These are phyloP conservation scores for Ridgeia piscesae DNA, from an alignment of 1,140 invertebrate genomes.

Conservation along the genomic window DNA sequence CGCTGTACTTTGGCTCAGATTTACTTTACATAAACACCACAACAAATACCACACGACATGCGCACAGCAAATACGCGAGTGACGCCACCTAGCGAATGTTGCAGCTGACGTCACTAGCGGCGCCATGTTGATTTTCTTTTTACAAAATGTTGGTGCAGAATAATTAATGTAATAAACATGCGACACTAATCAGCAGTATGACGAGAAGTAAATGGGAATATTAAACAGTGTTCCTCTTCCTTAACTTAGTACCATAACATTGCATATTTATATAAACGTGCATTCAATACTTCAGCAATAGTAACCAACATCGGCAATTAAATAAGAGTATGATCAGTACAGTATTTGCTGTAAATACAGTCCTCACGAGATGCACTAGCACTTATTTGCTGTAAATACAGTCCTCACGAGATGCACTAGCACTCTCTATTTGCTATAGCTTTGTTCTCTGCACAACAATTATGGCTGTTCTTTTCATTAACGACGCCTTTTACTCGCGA, in stretches of 20 bases:
- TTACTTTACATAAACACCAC: background rate
- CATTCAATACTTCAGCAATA: background rate
- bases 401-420: background rate
- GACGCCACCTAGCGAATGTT: background rate
- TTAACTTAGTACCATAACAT: background rate
- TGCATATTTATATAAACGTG: background rate
- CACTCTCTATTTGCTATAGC: background rate
- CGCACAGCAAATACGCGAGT: background rate
- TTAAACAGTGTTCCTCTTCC: background rate
- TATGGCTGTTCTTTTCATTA: background rate
- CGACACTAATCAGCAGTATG: background rate
- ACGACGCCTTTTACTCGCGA: background rate
- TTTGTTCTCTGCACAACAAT: background rate
- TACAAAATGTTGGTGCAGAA: background rate
- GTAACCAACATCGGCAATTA: background rate
- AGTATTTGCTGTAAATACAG: background rate
- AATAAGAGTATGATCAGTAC: background rate
- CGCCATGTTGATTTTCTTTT: background rate
- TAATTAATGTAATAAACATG: background rate
- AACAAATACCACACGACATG: background rate
- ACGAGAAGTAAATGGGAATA: background rate
- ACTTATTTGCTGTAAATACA: too few relatives aligned
- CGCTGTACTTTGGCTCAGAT: background rate
- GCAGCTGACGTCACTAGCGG: background rate
- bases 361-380: too few relatives aligned